These are phyloP conservation scores for Pseudomyrmex sp. DNA, from an alignment of 1,140 invertebrate species.

Conservation along the genomic window DNA sequence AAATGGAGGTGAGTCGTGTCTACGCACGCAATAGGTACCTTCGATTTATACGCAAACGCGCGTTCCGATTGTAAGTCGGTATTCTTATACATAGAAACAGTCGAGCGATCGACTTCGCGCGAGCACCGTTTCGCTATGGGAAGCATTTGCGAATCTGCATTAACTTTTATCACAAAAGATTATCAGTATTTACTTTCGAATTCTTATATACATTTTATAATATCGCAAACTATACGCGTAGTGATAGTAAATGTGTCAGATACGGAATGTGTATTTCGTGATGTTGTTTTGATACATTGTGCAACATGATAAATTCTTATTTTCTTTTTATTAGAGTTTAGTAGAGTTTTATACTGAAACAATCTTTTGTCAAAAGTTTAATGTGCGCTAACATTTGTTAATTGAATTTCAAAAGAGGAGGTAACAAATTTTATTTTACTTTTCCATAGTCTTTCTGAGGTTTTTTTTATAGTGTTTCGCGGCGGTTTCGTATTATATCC, in stretches of 20 bases:
- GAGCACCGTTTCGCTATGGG: neutral
- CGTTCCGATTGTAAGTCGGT: conserved; percentile 7
- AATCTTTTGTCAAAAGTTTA: too few relatives aligned
- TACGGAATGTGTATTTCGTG: too few relatives aligned
- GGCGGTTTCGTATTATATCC: neutral
- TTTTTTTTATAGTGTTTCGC: too few relatives aligned
- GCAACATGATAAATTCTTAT: too few relatives aligned
- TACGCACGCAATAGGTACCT: conserved; percentile 39
- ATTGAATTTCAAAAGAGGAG: conserved; percentile 14
- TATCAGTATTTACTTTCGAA: neutral
- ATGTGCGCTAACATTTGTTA: neutral
- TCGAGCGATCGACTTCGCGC: conserved; percentile 13
- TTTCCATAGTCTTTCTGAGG: too few relatives aligned
- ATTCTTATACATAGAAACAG: conserved; percentile 19
- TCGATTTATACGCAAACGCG: conserved; percentile 42
- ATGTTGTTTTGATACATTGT: too few relatives aligned
- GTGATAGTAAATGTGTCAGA: too few relatives aligned
- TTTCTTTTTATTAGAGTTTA: too few relatives aligned
- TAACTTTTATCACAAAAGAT: neutral
- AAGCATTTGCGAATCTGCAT: conserved; percentile 11
- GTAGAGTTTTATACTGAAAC: too few relatives aligned
- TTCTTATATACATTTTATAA: neutral
- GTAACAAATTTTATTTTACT: too few relatives aligned
- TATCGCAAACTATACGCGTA: neutral
- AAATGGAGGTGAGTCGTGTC: conserved; percentile 37